Percentiles rank a stretch among this genome's conserved stretches.
phyloP scores from a whole-genome alignment of 2,797 vertebrate species.

The Fistularia tabacaria region DNA sequence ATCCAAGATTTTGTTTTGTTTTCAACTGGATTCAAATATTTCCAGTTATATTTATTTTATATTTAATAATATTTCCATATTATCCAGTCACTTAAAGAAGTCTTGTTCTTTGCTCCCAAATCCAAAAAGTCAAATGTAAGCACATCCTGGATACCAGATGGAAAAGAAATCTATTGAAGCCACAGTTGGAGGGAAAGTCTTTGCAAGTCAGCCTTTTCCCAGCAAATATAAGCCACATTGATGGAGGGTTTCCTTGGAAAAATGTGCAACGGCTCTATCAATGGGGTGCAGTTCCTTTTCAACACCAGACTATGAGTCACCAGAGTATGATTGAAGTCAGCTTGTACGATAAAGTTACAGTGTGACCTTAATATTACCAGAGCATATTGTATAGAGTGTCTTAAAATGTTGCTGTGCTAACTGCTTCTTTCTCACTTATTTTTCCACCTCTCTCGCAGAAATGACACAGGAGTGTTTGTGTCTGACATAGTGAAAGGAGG shows the following conservation, averaged over 20 bases:
- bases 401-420: not conserved
- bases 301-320: conserved; percentile 2
- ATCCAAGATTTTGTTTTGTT: too few species aligned
- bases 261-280: conserved; percentile 17
- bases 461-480: conserved; percentile 93
- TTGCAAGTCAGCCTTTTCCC: conserved; percentile 4
- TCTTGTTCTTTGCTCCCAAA: not conserved
- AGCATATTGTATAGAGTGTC: not conserved
- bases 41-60: too few species aligned
- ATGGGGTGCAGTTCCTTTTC: not conserved
- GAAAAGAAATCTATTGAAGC: conserved; percentile 26
- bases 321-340: not conserved
- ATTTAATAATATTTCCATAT: too few species aligned
- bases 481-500: conserved; percentile 96
- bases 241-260: conserved; percentile 11
- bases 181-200: conserved; percentile 12
- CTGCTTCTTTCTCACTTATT: not conserved
- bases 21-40: too few species aligned
- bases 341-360: too few species aligned
- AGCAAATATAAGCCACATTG: conserved; percentile 7
- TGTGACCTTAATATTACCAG: too few species aligned
- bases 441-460: conserved; percentile 72
- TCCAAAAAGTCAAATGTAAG: not conserved
- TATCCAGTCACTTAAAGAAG: too few species aligned
- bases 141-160: conserved; percentile 11